phyloP scores from a whole-genome alignment of 2,797 vertebrate species.

The Florisuga fusca region DNA sequence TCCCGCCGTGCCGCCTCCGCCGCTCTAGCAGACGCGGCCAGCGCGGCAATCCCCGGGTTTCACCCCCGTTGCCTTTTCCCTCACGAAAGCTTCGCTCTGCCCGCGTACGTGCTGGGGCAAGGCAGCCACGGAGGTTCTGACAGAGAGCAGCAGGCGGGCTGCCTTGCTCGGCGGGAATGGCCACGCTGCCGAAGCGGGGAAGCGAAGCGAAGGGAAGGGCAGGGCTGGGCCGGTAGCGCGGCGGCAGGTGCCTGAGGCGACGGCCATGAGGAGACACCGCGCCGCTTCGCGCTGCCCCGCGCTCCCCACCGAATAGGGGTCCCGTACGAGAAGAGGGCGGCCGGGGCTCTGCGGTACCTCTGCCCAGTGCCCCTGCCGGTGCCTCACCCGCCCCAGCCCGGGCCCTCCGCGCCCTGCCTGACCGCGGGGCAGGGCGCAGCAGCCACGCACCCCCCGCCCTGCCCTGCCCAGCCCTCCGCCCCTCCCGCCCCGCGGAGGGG shows the following conservation, averaged over 20 bases:
- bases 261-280: background rate
- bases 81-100: background rate
- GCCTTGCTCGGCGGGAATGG: background rate
- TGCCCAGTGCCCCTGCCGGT: too few relatives aligned
- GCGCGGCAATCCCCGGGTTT: too few relatives aligned
- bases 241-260: background rate
- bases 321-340: too few relatives aligned
- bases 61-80: background rate
- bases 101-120: rapidly evolving
- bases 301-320: background rate
- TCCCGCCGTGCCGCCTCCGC: background rate
- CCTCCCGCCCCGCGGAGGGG: background rate
- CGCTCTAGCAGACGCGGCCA: background rate
- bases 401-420: background rate
- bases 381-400: background rate
- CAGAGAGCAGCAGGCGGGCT: background rate
- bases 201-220: too few relatives aligned
- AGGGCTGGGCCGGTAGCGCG: too few relatives aligned
- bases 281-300: background rate
- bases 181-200: too few relatives aligned
- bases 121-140: background rate
- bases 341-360: background rate
- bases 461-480: background rate
- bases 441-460: background rate
- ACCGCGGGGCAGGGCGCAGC: background rate